Base-by-base conservation (phyloP, 2,113 vertebrate genomes). In the Toxotes jaculatrix region DNA sequence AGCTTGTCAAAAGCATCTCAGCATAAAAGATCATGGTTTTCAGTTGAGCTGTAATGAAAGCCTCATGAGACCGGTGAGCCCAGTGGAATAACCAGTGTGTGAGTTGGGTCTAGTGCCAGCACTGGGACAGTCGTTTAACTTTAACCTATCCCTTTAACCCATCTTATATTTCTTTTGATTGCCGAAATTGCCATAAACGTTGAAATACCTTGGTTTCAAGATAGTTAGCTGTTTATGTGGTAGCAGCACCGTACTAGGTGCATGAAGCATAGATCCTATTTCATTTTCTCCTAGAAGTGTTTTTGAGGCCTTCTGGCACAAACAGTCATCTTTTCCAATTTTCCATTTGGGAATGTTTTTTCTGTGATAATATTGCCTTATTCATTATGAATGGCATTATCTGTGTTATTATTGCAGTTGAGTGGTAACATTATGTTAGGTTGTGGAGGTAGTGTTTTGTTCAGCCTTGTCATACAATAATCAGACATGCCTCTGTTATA, bases 11-110 rank as follows among this genome's bases (percentile, higher is more conserved):
- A 72, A 77, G 38, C 11, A 40, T 45, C 13, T 43, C 16, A 14
- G 13, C 43, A 55, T 60, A 19, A 55, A 82, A 40, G 5, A 56
- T 55, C 6, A 70, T 68, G 38, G 57, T 32, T 57, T 51, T 57
- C 16, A 70, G 11, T 43, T 43, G 3, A 49, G 9, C 59, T 70
- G 49, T 47, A 64, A 40, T 56, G n/a, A 66, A 71, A 70, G 14
- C 21, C 59, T 36, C 13, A 43, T 31, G 21, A 55, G 45, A 13
- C 32, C n/a, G 6, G 23, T n/a, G 51, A 70, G 55, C 9, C 16
- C 17, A 56, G 65, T 55, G 31, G 32, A 74, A 57, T 59, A 49
- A 61, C 17, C 27, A 43, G 16, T 32, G 9, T 62, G 9, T 73
- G 32, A 53, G 27, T 36, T 55, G 19, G 9, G n/a, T 69, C 32